Evolutionary conservation across 2,888 invertebrate species (phyloP).

Genomic region (Incurvaria masculella): DNA sequence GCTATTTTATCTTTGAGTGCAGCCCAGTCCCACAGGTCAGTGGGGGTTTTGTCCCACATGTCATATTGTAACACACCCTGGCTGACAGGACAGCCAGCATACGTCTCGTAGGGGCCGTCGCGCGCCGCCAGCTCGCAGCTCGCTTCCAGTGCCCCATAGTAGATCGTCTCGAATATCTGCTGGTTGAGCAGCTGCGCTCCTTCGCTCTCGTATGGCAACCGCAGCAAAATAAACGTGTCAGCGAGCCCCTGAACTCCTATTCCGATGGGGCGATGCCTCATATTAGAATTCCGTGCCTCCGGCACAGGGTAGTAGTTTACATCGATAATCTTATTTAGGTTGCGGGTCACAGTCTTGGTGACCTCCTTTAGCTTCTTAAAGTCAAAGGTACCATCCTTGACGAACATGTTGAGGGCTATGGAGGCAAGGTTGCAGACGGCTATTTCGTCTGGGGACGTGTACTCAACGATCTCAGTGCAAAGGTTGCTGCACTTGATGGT

Average conservation of each 20-base stretch:
- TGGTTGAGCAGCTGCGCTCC: conserved; percentile 84
- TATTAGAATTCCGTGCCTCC: conserved; percentile 85
- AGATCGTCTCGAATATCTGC: conserved; percentile 97
- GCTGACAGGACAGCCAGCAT: conserved; percentile 88
- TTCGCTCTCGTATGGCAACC: conserved; percentile 88
- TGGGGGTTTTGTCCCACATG: conserved; percentile 93
- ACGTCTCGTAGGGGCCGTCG: conserved; percentile 86
- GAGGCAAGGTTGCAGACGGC: conserved; percentile 99
- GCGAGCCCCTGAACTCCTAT: conserved; percentile 98
- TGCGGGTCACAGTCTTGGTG: conserved; percentile 83
- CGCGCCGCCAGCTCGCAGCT: conserved; percentile 90
- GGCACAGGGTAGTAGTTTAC: conserved; percentile 93
- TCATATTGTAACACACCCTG: conserved; percentile 96
- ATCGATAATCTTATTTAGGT: conserved; percentile 96
- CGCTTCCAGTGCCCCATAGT: conserved; percentile 94
- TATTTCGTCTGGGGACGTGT: conserved; percentile 87
- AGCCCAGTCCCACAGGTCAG: conserved; percentile 88
- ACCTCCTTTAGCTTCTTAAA: conserved; percentile 84
- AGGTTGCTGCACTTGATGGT: conserved; percentile 98
- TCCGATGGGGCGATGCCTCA: conserved; percentile 80
- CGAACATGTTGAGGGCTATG: conserved; percentile 94
- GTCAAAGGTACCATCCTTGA: conserved; percentile 79
- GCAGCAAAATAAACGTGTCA: conserved; percentile 92
- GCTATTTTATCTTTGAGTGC: conserved; percentile 79
- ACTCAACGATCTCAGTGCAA: conserved; percentile 97